These are phyloP conservation scores for Lithophane socia DNA, from an alignment of 2,888 invertebrate species.

Conservation along the genomic window DNA sequence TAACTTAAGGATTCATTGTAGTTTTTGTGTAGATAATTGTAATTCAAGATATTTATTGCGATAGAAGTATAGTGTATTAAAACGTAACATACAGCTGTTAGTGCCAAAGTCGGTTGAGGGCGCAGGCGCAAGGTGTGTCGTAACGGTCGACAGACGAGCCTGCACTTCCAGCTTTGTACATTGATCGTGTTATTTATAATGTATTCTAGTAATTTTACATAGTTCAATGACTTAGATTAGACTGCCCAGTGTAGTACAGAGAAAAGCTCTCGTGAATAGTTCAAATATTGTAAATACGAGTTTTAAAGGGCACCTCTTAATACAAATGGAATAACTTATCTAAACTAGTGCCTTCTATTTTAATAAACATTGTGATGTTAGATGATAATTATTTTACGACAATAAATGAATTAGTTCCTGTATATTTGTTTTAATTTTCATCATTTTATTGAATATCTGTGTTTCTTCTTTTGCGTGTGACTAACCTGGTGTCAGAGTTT, in stretches of 20 bases:
- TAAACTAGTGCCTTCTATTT: constrained; percentile 81
- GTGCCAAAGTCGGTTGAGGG: constrained; percentile 84
- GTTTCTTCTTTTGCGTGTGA: too few species aligned
- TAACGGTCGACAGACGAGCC: constrained; percentile 82
- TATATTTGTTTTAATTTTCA: constrained; percentile 12
- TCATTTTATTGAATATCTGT: background rate
- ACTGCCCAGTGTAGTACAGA: constrained; percentile 24
- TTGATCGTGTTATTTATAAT: constrained; percentile 54
- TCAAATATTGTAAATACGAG: constrained; percentile 63
- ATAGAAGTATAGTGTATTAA: constrained; percentile 68
- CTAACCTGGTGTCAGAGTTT: too few species aligned
- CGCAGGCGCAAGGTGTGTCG: constrained; percentile 86
- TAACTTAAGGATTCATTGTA: constrained; percentile 55
- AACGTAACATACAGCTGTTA: constrained; percentile 86
- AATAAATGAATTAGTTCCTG: constrained; percentile 61
- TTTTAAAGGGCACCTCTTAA: constrained; percentile 76
- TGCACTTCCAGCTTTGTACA: constrained; percentile 66
- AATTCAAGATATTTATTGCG: constrained; percentile 75
- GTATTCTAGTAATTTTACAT: constrained; percentile 45
- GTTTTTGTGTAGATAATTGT: constrained; percentile 66
- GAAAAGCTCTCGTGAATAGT: constrained; percentile 40
- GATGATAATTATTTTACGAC: constrained; percentile 62
- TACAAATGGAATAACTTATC: constrained; percentile 71
- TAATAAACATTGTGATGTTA: constrained; percentile 85
- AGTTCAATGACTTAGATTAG: constrained; percentile 53